Conservation (phyloP, 2,888 invertebrate species). For the Julus scandinavius region DNA sequence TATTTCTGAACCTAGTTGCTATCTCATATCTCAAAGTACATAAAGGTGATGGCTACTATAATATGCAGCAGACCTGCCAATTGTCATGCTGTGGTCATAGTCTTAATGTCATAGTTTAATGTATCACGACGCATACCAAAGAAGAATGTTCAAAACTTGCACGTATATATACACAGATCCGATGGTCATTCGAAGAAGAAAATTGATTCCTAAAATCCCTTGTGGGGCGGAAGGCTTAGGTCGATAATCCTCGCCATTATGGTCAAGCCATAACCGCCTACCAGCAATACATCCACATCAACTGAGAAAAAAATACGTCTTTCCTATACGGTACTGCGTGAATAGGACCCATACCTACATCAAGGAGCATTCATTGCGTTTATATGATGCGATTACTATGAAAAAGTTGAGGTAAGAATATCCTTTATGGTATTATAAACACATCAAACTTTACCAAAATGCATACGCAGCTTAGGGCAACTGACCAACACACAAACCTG, state of each 20-base stretch:
- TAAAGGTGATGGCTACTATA: background rate
- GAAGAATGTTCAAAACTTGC: background rate
- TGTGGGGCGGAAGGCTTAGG: slow-evolving; percentile 23
- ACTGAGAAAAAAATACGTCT: background rate
- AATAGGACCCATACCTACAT: background rate
- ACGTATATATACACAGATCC: background rate
- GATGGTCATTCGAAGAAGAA: background rate
- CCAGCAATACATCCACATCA: slow-evolving; percentile 2
- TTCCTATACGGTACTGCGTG: background rate
- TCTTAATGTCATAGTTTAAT: background rate
- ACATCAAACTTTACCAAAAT: too few relatives aligned
- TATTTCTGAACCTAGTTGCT: background rate
- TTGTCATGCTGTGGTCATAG: slow-evolving; percentile 11
- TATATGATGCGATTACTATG: background rate
- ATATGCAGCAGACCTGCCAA: background rate
- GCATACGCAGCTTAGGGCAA: too few relatives aligned
- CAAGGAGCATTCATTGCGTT: background rate
- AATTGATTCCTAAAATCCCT: slow-evolving; percentile 21
- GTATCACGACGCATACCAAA: background rate
- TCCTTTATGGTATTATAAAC: background rate
- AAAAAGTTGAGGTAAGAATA: background rate
- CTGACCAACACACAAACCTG: too few relatives aligned
- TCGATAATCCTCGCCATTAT: slow-evolving; percentile 28
- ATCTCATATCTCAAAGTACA: background rate
- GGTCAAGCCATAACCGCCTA: slow-evolving; percentile 25